A percentile compares a stretch with the other conserved stretches of the same genome.
Evolutionary conservation across 2,113 vertebrate species (phyloP).

Genomic region (Eidolon helvum): DNA sequence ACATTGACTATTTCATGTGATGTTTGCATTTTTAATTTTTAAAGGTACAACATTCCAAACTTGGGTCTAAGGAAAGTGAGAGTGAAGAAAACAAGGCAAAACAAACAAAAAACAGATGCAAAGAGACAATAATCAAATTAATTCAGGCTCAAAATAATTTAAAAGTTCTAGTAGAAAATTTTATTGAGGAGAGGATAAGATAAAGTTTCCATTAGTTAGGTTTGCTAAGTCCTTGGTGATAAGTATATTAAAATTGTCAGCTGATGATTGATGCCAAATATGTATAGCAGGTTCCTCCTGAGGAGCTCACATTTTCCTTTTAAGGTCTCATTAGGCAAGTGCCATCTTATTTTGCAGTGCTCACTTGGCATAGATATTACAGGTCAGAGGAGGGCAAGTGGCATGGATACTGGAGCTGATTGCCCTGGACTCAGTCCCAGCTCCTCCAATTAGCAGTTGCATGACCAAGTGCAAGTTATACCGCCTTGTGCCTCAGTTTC

Average conservation of each 20-base stretch:
- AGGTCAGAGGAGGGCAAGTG: background rate
- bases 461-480: background rate
- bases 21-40: conserved; percentile 16
- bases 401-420: background rate
- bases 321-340: background rate
- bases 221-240: background rate
- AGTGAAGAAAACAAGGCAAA: background rate
- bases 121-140: background rate
- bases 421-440: background rate
- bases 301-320: background rate
- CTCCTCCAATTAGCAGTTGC: background rate
- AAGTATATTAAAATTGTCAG: background rate
- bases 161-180: conserved; percentile 11
- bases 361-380: background rate
- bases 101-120: background rate
- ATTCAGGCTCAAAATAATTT: background rate
- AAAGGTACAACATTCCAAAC: background rate
- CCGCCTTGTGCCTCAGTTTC: background rate
- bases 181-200: background rate
- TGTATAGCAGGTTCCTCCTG: background rate
- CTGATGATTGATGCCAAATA: background rate
- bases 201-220: background rate
- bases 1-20: background rate
- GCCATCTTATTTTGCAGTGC: background rate
- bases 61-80: background rate